Conservation (phyloP, 2,113 vertebrate genomes). For the Pomatostomus ruficeps region DNA sequence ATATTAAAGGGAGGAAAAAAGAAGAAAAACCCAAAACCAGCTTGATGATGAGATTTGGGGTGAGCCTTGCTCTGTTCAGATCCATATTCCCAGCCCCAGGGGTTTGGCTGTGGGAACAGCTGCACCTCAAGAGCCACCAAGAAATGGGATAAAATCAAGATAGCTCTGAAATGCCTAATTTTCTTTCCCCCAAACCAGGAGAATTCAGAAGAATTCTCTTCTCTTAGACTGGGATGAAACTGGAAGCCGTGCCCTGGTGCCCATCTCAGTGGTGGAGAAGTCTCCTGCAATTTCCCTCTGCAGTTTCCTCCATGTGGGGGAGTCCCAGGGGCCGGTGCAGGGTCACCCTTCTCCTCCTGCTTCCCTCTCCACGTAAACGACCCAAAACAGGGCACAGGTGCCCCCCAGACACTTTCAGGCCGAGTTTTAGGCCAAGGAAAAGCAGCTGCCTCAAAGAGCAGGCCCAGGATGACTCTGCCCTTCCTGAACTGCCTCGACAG, state of each 20-base stretch:
- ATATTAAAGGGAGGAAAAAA: accelerated
- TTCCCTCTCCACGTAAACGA: background rate
- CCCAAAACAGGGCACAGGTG: background rate
- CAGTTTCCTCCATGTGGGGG: background rate
- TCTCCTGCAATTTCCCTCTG: background rate
- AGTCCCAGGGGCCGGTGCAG: accelerated
- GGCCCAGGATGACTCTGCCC: background rate
- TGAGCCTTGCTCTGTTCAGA: background rate
- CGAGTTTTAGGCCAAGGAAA: background rate
- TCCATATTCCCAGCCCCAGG: background rate
- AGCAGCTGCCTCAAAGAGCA: background rate
- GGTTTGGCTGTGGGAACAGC: background rate
- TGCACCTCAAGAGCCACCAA: background rate
- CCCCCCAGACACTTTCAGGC: background rate
- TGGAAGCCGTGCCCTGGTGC: background rate
- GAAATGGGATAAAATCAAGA: background rate
- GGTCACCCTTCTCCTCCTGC: background rate
- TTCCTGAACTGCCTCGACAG: conserved; percentile 51
- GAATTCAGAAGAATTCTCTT: background rate
- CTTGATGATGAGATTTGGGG: background rate
- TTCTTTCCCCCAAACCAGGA: background rate
- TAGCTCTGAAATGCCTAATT: background rate
- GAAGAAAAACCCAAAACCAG: accelerated
- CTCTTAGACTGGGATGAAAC: background rate
- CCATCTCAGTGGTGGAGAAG: background rate